Conservation (phyloP, 2,113 vertebrate genomes). For the Anser cygnoides region DNA sequence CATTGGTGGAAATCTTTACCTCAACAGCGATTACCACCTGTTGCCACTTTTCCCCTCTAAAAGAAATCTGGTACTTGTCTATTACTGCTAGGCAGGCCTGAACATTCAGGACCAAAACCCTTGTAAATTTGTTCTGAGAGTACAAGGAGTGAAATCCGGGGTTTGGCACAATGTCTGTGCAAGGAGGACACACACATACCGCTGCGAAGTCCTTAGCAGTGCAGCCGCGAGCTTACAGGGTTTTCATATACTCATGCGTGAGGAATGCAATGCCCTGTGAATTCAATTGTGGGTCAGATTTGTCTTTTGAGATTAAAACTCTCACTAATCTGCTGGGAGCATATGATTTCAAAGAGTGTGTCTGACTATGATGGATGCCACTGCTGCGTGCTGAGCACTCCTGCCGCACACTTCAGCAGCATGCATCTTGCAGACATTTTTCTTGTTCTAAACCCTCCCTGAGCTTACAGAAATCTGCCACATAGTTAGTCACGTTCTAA, state of each 20-base stretch:
- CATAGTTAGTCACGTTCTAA: neutral
- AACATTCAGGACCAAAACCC: neutral
- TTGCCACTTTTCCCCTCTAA: neutral
- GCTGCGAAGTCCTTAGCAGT: neutral
- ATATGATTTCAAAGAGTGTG: neutral
- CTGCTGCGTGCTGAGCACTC: neutral
- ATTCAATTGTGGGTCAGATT: conserved; percentile 5
- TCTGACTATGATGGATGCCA: neutral
- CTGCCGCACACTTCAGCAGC: neutral
- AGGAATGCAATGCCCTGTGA: conserved; percentile 20
- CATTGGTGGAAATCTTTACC: neutral
- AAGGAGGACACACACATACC: neutral
- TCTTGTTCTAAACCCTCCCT: neutral
- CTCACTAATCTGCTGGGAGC: neutral
- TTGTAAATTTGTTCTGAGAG: neutral
- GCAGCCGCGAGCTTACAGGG: neutral
- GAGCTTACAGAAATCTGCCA: neutral
- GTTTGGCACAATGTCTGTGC: neutral
- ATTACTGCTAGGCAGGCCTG: neutral
- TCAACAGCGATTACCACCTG: neutral
- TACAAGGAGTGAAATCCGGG: neutral
- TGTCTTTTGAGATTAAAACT: conserved; percentile 14
- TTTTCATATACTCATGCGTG: neutral
- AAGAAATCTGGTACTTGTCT: neutral
- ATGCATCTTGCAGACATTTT: neutral